These are phyloP conservation scores for Limonius californicus DNA, from an alignment of 1,140 invertebrate genomes.

Conservation along the genomic window DNA sequence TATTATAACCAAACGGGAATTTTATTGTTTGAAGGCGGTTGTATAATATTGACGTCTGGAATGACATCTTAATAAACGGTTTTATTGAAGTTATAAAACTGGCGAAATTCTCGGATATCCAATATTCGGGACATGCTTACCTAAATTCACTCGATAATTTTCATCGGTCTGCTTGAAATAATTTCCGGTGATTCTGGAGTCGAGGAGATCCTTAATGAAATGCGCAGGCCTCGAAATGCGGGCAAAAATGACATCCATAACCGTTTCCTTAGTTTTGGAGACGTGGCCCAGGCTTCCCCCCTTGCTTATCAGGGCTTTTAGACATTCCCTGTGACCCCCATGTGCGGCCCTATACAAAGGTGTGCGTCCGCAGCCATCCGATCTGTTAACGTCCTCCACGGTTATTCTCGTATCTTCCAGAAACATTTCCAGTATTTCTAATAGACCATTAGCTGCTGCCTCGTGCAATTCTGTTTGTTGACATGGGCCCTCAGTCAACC, in stretches of 20 bases:
- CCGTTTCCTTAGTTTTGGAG: constrained; percentile 21
- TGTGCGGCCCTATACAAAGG: constrained; percentile 24
- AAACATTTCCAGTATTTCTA: constrained; percentile 19
- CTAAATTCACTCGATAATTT: neutral
- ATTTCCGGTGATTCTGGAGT: constrained; percentile 7
- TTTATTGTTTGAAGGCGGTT: no score
- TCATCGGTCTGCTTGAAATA: neutral
- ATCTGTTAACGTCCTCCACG: constrained; percentile 18
- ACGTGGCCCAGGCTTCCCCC: constrained; percentile 18
- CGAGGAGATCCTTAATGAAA: constrained; percentile 24
- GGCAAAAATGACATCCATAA: constrained; percentile 25
- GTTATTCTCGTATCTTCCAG: constrained; percentile 22
- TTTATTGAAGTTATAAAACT: no score
- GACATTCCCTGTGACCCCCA: constrained; percentile 18
- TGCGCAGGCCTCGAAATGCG: constrained; percentile 19
- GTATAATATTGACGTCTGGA: no score
- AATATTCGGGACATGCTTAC: neutral
- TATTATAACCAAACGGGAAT: no score
- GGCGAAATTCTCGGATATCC: no score
- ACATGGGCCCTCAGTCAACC: constrained; percentile 21
- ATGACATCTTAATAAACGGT: no score
- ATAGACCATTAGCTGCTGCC: constrained; percentile 19
- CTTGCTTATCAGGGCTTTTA: constrained; percentile 20
- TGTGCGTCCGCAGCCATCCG: constrained; percentile 23
- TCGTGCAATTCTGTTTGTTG: constrained; percentile 25